Conservation (phyloP, 2,113 vertebrate genomes). For the Neodontobutis hainanensis region DNA sequence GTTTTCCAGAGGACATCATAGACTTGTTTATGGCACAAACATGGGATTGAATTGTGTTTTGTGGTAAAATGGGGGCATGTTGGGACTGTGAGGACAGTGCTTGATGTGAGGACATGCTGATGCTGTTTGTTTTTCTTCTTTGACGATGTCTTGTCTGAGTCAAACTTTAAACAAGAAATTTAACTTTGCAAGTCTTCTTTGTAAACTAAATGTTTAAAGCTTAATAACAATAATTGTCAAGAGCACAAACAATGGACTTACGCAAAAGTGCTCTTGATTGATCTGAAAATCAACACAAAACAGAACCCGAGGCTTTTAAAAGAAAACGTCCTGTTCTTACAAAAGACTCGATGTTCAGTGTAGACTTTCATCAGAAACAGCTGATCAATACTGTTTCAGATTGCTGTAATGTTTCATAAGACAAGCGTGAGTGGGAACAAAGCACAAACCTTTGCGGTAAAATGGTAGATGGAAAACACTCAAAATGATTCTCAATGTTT, state of each 20-base stretch:
- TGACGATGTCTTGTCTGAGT: background rate
- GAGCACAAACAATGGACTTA: too few relatives aligned
- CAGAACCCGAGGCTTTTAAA: background rate
- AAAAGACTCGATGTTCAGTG: background rate
- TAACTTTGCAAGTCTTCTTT: too few relatives aligned
- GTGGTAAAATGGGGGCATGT: too few relatives aligned
- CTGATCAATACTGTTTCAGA: conserved; percentile 10
- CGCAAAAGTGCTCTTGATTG: background rate
- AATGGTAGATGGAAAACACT: background rate
- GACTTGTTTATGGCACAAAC: too few relatives aligned
- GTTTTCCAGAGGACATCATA: too few relatives aligned
- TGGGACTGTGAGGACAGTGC: too few relatives aligned
- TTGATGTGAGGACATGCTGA: too few relatives aligned
- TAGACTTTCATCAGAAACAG: background rate
- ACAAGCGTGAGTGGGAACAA: rapidly evolving
- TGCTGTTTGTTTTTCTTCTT: background rate
- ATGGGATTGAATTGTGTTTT: too few relatives aligned
- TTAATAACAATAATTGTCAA: too few relatives aligned
- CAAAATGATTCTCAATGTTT: background rate
- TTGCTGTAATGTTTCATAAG: background rate
- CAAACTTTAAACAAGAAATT: too few relatives aligned
- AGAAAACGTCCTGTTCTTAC: background rate
- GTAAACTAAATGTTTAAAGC: too few relatives aligned
- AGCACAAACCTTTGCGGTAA: background rate
- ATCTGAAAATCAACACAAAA: background rate